Evolutionary conservation across 2,888 invertebrate genomes (phyloP), one percentile per base, ranked within the genome.

Genomic region (Macropis europaea): DNA sequence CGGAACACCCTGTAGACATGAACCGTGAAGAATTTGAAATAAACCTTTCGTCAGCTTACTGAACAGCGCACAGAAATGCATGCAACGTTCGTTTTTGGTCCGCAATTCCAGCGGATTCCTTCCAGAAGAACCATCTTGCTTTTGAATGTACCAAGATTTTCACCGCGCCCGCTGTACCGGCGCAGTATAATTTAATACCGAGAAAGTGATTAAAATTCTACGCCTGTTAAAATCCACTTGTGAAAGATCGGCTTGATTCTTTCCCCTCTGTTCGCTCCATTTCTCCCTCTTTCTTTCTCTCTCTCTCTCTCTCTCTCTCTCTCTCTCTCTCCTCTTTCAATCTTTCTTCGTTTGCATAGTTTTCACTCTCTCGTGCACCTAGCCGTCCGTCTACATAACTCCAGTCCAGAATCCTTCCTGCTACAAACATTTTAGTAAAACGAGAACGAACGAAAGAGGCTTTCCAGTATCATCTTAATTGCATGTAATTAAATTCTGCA

Each of bases 201-300:
- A 5, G 28, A 28, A 43, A 63, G 38, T 36, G 45, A 76, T 77
- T 77, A 73, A 76, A 76, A 76, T 73, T 77, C 53, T 73, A 57
- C 45, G 38, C 26, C 47, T 15, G 60, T 63, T 77, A 63, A 67
- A 76, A 47, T 62, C 54, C 50, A 66, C 45, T 75, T 15, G 48
- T 28, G 50, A 70, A 59, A 66, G 53, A 62, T 76, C 59, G n/a
- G 60, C 48, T 60, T 36, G 34, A 38, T 30, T 56, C 34, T 63
- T 24, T 34, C 40, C 22, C 36, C 47, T 1, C 19, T 6, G 24
- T 15, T 15, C n/a, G 3, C 9, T 4, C 13, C 24, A 19, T 36
- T 28, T 43, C 32, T 24, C 22, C n/a, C n/a, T 24, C 1, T 7
- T 17, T 11, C 5, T 2, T 4, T 15, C 52, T 9, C n/a, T 1